Percentiles rank a stretch among this genome's conserved stretches.
phyloP scores from a whole-genome alignment of 1,140 invertebrate species.

The Pissodes strobi region DNA sequence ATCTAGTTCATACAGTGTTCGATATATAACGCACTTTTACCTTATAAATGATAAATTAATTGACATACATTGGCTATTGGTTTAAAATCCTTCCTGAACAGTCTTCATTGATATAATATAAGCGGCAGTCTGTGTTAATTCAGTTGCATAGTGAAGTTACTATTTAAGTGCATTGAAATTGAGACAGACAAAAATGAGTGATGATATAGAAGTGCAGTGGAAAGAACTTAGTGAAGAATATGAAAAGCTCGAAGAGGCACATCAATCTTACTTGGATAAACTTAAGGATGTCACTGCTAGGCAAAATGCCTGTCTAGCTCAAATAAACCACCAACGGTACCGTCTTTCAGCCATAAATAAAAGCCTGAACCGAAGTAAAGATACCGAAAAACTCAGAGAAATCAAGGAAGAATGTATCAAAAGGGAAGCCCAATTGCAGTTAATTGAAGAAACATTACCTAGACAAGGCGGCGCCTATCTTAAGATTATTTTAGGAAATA shows the following conservation, averaged over 20 bases:
- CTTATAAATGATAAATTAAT: neutral
- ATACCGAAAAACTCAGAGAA: conserved; percentile 59
- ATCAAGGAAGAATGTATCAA: conserved; percentile 74
- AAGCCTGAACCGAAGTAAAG: conserved; percentile 61
- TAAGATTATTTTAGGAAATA: conserved; percentile 78
- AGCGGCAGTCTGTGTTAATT: neutral
- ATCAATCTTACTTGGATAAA: conserved; percentile 80
- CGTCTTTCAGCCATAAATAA: conserved; percentile 77
- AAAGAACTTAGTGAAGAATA: conserved; percentile 73
- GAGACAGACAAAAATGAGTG: conserved; percentile 15
- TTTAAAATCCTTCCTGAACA: no score
- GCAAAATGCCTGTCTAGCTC: conserved; percentile 84
- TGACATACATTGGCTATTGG: neutral
- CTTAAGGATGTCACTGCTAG: conserved; percentile 79
- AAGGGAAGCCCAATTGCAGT: conserved; percentile 75
- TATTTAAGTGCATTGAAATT: neutral
- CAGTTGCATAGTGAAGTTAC: neutral
- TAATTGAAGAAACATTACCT: conserved; percentile 83
- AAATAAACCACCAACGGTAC: conserved; percentile 86
- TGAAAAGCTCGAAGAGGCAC: conserved; percentile 71
- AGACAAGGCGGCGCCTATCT: conserved; percentile 85
- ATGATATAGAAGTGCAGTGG: conserved; percentile 65
- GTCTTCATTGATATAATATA: neutral
- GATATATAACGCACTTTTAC: no score
- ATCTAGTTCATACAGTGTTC: conserved; percentile 5